Percentiles rank a stretch among this genome's conserved stretches.
Evolutionary conservation across 2,113 vertebrate species (phyloP).

Genomic region (Tringa solitaria): DNA sequence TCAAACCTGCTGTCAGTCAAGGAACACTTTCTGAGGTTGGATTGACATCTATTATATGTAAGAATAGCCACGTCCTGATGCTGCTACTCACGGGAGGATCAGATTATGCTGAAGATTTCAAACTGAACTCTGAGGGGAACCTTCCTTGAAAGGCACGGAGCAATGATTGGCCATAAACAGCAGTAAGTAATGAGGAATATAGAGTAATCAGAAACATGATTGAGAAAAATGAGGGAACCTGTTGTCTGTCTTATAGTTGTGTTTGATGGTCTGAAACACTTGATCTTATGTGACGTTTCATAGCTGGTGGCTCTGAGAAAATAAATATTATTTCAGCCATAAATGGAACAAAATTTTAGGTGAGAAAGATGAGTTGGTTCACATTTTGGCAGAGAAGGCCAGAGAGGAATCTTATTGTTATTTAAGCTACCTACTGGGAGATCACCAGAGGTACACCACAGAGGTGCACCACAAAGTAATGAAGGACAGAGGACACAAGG

Average conservation of each 20-base stretch:
- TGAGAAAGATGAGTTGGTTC: background rate
- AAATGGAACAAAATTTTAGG: background rate
- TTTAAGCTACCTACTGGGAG: background rate
- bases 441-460: background rate
- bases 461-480: background rate
- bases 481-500: background rate
- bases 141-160: background rate
- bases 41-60: background rate
- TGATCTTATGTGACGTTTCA: background rate
- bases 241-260: background rate
- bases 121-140: background rate
- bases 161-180: background rate
- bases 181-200: background rate
- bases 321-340: background rate
- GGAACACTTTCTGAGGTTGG: background rate
- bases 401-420: background rate
- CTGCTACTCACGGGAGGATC: background rate
- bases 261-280: background rate
- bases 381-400: background rate
- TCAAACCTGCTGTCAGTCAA: background rate
- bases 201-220: background rate
- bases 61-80: background rate
- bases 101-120: background rate
- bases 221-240: background rate
- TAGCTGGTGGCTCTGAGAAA: background rate